Evolutionary conservation across 2,888 invertebrate species (phyloP).

Genomic region (Sphaerophoria rueppellii): DNA sequence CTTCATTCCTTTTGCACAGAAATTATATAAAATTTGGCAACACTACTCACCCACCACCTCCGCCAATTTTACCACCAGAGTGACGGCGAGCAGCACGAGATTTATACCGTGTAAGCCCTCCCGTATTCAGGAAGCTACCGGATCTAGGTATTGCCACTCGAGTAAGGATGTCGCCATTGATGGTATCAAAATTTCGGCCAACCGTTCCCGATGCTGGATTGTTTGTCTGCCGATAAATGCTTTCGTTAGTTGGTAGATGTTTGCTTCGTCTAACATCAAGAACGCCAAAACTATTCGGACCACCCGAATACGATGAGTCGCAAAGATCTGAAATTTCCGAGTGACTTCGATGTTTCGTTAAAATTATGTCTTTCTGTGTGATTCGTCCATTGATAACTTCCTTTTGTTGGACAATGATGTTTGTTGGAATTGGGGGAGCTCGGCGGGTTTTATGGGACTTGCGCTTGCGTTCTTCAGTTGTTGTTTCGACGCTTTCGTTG

Average conservation of each 20-base stretch:
- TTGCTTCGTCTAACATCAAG: conserved; percentile 47
- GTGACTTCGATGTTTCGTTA: conserved; percentile 32
- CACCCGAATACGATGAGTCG: conserved; percentile 61
- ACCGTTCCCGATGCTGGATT: conserved; percentile 52
- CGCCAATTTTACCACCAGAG: conserved; percentile 82
- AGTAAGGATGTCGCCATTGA: conserved; percentile 90
- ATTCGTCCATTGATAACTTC: conserved; percentile 51
- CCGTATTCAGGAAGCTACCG: conserved; percentile 92
- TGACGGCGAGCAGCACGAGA: conserved; percentile 83
- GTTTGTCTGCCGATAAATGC: conserved; percentile 73
- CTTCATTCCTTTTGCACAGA: conserved; percentile 23
- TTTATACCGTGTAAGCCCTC: conserved; percentile 89
- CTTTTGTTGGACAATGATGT: conserved; percentile 42
- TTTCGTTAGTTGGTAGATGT: conserved; percentile 64
- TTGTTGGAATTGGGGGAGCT: conserved; percentile 83
- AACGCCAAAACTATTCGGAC: conserved; percentile 38
- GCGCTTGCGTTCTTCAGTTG: conserved; percentile 83
- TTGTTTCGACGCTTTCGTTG: conserved; percentile 82
- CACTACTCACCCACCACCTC: conserved; percentile 80
- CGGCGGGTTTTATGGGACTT: conserved; percentile 85
- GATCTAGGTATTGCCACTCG: conserved; percentile 93
- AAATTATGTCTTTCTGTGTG: conserved; percentile 51
- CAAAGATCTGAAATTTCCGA: conserved; percentile 54
- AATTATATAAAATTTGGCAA: conserved; percentile 7
- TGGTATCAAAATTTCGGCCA: conserved; percentile 82